These are phyloP conservation scores for mouse (Mus musculus) DNA, from an alignment of 2,113 vertebrate genomes.

Conservation along the genomic window DNA sequence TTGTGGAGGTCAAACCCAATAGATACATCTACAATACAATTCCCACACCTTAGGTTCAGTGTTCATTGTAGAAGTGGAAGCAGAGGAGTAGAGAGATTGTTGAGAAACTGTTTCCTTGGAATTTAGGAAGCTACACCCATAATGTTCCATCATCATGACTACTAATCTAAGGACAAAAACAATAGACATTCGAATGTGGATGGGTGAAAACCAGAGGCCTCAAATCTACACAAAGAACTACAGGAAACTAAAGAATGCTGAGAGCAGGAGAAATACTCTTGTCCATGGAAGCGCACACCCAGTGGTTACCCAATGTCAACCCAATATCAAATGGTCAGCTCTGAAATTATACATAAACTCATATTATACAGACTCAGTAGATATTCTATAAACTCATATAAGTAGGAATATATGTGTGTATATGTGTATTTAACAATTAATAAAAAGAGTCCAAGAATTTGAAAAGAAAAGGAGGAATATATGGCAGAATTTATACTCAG, in stretches of 20 bases:
- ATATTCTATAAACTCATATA: neutral
- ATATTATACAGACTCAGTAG: neutral
- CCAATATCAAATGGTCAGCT: neutral
- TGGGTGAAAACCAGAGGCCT: neutral
- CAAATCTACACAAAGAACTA: neutral
- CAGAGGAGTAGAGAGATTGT: neutral
- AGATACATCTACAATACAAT: neutral
- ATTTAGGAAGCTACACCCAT: neutral
- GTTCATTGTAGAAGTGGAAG: neutral
- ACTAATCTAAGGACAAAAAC: neutral
- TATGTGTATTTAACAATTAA: neutral
- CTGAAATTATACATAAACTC: neutral
- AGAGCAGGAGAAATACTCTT: neutral
- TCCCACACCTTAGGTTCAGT: neutral
- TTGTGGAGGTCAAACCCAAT: neutral
- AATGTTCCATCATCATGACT: neutral
- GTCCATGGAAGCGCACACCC: neutral
- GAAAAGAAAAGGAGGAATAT: neutral
- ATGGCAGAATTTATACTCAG: neutral
- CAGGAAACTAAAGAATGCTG: neutral
- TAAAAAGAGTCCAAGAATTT: neutral
- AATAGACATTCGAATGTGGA: neutral
- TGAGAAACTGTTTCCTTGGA: neutral
- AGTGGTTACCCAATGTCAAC: neutral
- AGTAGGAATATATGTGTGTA: neutral